Conservation (phyloP, 2,888 invertebrate species). For the Altica lythri region DNA sequence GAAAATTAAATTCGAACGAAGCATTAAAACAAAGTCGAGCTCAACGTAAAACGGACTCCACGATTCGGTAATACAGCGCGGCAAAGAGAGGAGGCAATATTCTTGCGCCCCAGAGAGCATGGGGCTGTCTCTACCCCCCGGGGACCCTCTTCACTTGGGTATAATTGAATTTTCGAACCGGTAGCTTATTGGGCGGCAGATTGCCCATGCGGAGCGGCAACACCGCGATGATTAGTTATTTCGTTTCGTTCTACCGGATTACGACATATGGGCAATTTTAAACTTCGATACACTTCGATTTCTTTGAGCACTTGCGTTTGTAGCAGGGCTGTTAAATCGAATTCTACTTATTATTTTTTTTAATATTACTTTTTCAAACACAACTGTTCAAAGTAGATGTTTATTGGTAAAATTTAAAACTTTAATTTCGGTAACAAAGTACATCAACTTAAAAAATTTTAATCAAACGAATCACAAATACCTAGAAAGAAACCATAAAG, state of each 20-base stretch:
- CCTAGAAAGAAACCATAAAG: too few species aligned
- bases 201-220: slow-evolving; percentile 47
- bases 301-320: slow-evolving; percentile 34
- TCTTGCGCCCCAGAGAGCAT: slow-evolving; percentile 28
- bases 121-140: slow-evolving; percentile 44
- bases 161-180: slow-evolving; percentile 58
- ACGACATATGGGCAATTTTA: slow-evolving; percentile 57
- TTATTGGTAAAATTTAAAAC: too few species aligned
- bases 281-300: slow-evolving; percentile 45
- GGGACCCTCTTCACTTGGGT: slow-evolving; percentile 52
- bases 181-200: slow-evolving; percentile 57
- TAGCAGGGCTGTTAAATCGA: too few species aligned
- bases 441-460: too few species aligned
- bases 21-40: slow-evolving; percentile 1
- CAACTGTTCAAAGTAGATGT: too few species aligned
- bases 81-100: neutral
- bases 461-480: too few species aligned
- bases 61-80: neutral
- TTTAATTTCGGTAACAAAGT: too few species aligned
- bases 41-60: neutral
- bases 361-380: too few species aligned
- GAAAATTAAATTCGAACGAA: slow-evolving; percentile 1
- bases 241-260: slow-evolving; percentile 53
- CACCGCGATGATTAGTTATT: slow-evolving; percentile 56
- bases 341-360: too few species aligned